Base-by-base conservation (phyloP, 2,113 vertebrate genomes). In the Brachyhypopomus occidentalis region DNA sequence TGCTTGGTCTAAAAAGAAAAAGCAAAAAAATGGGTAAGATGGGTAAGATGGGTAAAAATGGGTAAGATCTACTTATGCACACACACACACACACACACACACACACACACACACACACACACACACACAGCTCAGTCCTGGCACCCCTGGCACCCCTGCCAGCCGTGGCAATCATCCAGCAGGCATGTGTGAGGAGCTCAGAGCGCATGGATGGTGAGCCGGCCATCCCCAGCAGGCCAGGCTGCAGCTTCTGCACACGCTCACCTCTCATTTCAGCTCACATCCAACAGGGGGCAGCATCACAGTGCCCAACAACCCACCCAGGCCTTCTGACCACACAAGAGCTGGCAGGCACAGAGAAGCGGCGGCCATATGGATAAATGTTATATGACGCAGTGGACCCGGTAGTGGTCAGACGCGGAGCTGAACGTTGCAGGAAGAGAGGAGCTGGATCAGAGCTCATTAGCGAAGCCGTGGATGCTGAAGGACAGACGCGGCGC, bases 1-100 rank as follows among this genome's bases (percentile, higher is more conserved):
- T 97, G 96, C 85, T 95, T 95, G 0, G 87, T 91, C 97, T 98
- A 73, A 1, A 90, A 87, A 66, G 3, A 30, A 85, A 38, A 72
- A 66, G 82, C 22, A 85, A 19, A 78, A 84, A 20, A 78, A 52
- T 7, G n/a, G n/a, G n/a, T n/a, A 38, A 56, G 3, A 30, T 30
- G 30, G 30, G 34, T 64, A 48, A 82, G 34, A 2, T 36, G n/a
- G n/a, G n/a, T n/a, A n/a, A 38, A 56, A 30, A 30, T 30, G 30
- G 30, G 34, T 64, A 48, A 82, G 34, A 2, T 36, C 20, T 59
- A 30, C 58, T 62, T 20, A 77, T 38, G 45, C 12, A 78, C 67
- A 82, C 52, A 79, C 12, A 58, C 48, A 59, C 70, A 59, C 52
- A 75, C 45, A 64, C 72, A 70, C 55, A 75, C 48, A 56, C 34